These are phyloP conservation scores for Epizoanthus illoricatus DNA, from an alignment of 92 coral and sea anemone genomes.

Conservation along the genomic window DNA sequence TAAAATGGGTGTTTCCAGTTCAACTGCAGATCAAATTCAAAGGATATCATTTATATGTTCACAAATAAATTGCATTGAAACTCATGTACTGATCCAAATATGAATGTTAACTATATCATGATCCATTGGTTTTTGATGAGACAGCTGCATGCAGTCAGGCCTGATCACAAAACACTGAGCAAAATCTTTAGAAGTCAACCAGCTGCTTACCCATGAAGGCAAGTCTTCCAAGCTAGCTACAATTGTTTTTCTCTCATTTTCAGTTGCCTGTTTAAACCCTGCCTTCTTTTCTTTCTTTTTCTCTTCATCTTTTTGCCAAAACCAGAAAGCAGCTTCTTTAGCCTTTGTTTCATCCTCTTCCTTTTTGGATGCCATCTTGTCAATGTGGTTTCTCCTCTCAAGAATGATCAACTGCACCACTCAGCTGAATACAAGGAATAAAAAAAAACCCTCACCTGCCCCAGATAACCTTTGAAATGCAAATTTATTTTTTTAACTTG, in stretches of 20 bases:
- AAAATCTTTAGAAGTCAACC: too few relatives aligned
- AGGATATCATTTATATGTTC: too few relatives aligned
- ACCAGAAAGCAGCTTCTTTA: slow-evolving; percentile 26
- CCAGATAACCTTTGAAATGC: neutral
- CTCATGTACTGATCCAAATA: neutral
- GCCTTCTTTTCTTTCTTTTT: slow-evolving; percentile 68
- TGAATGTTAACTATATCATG: too few relatives aligned
- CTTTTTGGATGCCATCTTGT: slow-evolving; percentile 26
- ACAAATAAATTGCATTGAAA: neutral
- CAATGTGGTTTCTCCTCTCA: neutral
- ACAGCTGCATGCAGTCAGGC: too few relatives aligned
- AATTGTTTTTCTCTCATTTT: slow-evolving; percentile 67
- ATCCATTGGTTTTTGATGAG: too few relatives aligned
- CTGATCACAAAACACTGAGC: too few relatives aligned
- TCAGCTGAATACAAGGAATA: neutral
- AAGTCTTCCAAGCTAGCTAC: slow-evolving; percentile 86
- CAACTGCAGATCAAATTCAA: too few relatives aligned
- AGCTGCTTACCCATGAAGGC: slow-evolving; percentile 91
- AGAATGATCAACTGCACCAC: slow-evolving; percentile 2
- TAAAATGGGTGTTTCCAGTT: too few relatives aligned
- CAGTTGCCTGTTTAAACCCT: slow-evolving; percentile 60
- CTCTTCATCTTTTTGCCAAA: slow-evolving; percentile 85
- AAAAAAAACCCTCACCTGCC: neutral
- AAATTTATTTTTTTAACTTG: neutral
- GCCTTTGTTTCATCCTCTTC: neutral